phyloP scores from a whole-genome alignment of 2,888 invertebrate species.

The Ctenicera cuprea region DNA sequence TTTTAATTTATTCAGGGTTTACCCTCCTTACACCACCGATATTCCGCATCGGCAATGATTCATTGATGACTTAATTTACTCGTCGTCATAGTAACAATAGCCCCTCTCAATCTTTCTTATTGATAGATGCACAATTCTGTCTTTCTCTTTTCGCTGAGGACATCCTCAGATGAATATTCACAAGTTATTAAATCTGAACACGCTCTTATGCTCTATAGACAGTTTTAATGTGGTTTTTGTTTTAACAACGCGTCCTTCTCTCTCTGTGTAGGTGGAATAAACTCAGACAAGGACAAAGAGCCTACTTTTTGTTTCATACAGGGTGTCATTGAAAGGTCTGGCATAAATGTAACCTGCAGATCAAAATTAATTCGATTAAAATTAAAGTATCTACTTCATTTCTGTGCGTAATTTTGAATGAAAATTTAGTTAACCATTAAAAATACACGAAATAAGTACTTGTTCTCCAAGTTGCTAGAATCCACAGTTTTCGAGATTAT shows the following conservation, averaged over 20 bases:
- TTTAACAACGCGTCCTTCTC: slow-evolving; percentile 38
- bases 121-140: slow-evolving; percentile 53
- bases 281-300: neutral
- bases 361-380: no score
- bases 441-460: no score
- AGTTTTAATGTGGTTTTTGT: slow-evolving; percentile 52
- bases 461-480: no score
- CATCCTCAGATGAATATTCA: slow-evolving; percentile 72
- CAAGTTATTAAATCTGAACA: slow-evolving; percentile 73
- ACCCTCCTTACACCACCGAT: slow-evolving; percentile 60
- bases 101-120: slow-evolving; percentile 55
- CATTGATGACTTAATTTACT: slow-evolving; percentile 64
- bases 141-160: slow-evolving; percentile 58
- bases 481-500: no score
- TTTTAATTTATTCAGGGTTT: slow-evolving; percentile 62
- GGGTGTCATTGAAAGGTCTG: neutral
- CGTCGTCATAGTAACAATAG: slow-evolving; percentile 60
- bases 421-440: no score
- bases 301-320: neutral
- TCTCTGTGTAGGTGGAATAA: neutral
- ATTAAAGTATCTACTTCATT: no score
- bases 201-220: slow-evolving; percentile 65
- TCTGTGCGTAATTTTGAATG: no score
- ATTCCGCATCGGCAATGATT: slow-evolving; percentile 63
- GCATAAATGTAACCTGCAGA: no score